Conservation (phyloP, 1,140 invertebrate species). For the Brachionus calyciflorus region DNA sequence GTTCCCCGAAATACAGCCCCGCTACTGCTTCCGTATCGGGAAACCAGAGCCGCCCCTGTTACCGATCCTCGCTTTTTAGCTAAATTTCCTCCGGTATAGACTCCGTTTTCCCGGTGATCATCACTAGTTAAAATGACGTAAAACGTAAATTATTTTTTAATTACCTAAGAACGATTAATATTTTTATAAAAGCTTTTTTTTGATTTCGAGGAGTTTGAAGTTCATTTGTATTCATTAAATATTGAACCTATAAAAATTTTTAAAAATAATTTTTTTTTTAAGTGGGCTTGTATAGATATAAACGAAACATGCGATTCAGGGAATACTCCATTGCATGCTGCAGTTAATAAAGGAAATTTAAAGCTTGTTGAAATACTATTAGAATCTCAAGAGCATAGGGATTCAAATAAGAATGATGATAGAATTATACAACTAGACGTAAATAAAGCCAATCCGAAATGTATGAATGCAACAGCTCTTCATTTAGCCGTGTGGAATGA, state of each 20-base stretch:
- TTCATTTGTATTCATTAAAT: too few species aligned
- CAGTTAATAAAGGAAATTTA: conserved; percentile 55
- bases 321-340: conserved; percentile 58
- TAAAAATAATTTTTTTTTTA: conserved; percentile 51
- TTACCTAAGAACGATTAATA: too few species aligned
- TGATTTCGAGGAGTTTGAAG: background rate
- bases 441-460: conserved; percentile 54
- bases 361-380: conserved; percentile 53
- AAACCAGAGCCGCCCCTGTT: too few species aligned
- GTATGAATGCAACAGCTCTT: conserved; percentile 57
- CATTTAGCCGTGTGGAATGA: conserved; percentile 60
- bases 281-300: conserved; percentile 51
- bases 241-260: too few species aligned
- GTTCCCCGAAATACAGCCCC: too few species aligned
- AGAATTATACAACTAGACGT: conserved; percentile 51
- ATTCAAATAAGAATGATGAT: background rate
- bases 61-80: too few species aligned
- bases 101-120: too few species aligned
- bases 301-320: conserved; percentile 56
- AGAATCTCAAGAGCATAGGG: conserved; percentile 22
- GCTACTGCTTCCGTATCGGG: too few species aligned
- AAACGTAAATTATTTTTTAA: too few species aligned
- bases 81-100: too few species aligned
- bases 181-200: background rate
- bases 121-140: too few species aligned